Conservation (phyloP, 2,113 vertebrate species). For the Marcusenius ussheri region DNA sequence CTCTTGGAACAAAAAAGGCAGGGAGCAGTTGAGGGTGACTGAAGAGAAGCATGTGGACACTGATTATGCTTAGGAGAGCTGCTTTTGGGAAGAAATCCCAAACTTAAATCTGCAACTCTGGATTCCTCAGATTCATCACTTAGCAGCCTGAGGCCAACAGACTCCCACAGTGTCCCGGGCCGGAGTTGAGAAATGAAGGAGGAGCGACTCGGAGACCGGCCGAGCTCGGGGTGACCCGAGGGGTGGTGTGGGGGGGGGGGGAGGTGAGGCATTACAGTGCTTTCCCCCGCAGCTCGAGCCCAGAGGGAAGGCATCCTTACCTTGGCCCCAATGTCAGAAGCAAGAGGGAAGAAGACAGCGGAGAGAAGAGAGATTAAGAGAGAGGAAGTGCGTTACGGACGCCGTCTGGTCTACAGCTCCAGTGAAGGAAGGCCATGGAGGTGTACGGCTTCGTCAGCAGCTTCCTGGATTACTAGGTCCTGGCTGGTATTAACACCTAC, state of each 20-base stretch:
- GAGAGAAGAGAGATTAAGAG: conserved; percentile 30
- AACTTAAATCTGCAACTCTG: not conserved
- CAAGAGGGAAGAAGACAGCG: conserved; percentile 29
- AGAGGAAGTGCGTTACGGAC: conserved; percentile 4
- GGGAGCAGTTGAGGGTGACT: not conserved
- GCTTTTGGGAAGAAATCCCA: not conserved
- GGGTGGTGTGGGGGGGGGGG: not conserved
- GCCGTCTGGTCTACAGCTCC: conserved; percentile 19
- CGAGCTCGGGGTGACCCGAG: not conserved
- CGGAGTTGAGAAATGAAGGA: not conserved
- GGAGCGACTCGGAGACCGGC: no score
- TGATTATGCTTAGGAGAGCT: not conserved
- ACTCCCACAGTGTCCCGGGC: not conserved
- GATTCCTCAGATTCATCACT: not conserved
- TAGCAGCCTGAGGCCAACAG: not conserved
- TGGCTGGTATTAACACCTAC: not conserved
- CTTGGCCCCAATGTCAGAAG: conserved; percentile 42
- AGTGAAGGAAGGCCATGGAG: conserved; percentile 5
- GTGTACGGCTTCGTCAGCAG: conserved; percentile 29
- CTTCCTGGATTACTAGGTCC: not conserved
- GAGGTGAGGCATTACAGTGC: not conserved
- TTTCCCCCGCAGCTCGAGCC: not conserved
- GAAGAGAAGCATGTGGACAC: not conserved
- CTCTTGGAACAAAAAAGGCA: not conserved
- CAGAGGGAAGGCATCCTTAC: conserved; percentile 36